These are phyloP conservation scores for Hormiphora californensis DNA, from an alignment of 37 sponge, comb jelly and placozoan genomes.

Conservation along the genomic window DNA sequence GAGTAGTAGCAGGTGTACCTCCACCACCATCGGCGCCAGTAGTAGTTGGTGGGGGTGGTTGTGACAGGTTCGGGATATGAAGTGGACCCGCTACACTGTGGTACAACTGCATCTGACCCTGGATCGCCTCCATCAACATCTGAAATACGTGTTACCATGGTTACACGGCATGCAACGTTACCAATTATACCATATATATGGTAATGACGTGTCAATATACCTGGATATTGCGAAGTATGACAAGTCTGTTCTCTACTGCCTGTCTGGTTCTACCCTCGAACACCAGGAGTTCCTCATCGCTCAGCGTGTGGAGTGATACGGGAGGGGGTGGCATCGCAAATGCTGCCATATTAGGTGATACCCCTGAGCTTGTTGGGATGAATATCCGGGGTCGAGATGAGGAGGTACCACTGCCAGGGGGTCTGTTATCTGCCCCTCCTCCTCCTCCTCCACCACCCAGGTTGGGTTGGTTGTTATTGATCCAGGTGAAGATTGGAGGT, in stretches of 20 bases:
- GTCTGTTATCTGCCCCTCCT: neutral
- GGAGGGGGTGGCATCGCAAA: conserved; percentile 53
- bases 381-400: too few relatives aligned
- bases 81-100: conserved; percentile 40
- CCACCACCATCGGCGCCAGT: neutral
- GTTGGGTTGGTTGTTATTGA: neutral
- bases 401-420: too few relatives aligned
- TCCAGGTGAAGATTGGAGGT: too few relatives aligned
- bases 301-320: conserved; percentile 56
- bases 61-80: neutral
- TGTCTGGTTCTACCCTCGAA: conserved; percentile 82
- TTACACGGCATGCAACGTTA: too few relatives aligned
- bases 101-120: conserved; percentile 51
- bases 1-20: too few relatives aligned
- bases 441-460: neutral
- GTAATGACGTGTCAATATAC: too few relatives aligned
- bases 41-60: neutral
- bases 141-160: neutral
- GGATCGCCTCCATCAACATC: conserved; percentile 52
- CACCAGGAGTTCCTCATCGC: conserved; percentile 66
- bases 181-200: too few relatives aligned
- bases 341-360: too few relatives aligned
- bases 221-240: conserved; percentile 77
- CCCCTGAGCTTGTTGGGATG: too few relatives aligned
- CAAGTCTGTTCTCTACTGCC: conserved; percentile 80